Conservation (phyloP, 1,140 invertebrate species). For the Tetragonula clypearis region DNA sequence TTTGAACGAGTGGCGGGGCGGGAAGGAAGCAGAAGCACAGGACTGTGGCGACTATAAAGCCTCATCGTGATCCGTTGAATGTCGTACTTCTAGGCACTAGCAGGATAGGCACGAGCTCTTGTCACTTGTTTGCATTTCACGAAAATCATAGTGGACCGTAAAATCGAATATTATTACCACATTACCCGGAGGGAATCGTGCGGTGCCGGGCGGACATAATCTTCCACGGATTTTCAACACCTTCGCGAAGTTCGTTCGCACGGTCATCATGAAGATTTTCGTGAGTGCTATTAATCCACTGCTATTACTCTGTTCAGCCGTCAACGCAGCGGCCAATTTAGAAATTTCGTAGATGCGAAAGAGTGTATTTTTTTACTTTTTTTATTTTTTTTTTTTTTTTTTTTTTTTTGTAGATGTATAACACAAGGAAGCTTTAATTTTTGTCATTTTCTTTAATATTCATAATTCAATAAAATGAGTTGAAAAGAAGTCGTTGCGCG, state of each 20-base stretch:
- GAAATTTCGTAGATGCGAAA: no score
- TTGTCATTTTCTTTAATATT: no score
- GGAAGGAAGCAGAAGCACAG: constrained; percentile 55
- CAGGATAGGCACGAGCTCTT: constrained; percentile 43
- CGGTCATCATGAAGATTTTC: constrained; percentile 56
- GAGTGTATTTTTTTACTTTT: no score
- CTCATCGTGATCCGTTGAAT: constrained; percentile 50
- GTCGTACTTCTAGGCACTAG: constrained; percentile 33
- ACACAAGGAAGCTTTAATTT: no score
- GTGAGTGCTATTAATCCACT: constrained; percentile 51
- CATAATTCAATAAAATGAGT: no score
- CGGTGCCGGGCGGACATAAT: not conserved
- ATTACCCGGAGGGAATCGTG: not conserved
- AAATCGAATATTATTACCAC: not conserved
- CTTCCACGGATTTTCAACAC: not conserved
- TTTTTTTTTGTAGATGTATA: no score
- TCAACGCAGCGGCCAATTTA: no score
- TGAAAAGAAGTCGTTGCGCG: no score
- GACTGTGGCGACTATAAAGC: constrained; percentile 61
- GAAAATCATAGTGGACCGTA: constrained; percentile 15
- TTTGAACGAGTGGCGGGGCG: constrained; percentile 60
- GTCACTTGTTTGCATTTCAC: constrained; percentile 25
- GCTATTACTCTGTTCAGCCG: no score
- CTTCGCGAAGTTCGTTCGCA: not conserved
- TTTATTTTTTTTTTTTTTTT: no score